Conservation (phyloP, 2,113 vertebrate genomes). For the Pteruthius melanotis region DNA sequence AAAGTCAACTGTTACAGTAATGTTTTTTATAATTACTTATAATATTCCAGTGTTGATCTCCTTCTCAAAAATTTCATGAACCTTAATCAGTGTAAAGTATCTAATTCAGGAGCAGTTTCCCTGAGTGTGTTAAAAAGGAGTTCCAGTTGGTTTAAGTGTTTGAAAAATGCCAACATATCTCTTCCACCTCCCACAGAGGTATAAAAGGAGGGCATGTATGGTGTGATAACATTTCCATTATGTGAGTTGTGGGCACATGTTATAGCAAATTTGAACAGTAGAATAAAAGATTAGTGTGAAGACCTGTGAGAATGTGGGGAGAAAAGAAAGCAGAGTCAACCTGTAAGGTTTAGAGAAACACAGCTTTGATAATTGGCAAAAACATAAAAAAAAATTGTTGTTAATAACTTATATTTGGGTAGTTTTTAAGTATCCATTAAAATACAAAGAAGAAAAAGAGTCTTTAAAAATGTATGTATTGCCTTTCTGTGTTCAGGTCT, state of each 20-base stretch:
- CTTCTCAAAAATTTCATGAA: not conserved
- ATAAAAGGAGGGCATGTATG: not conserved
- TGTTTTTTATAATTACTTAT: not conserved
- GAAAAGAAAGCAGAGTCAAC: not conserved
- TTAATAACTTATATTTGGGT: not conserved
- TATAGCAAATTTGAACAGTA: not conserved
- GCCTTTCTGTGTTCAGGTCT: slow-evolving; percentile 79
- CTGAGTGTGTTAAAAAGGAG: not conserved
- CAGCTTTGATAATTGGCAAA: not conserved
- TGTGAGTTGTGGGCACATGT: not conserved
- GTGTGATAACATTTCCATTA: not conserved
- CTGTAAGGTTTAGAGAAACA: not conserved
- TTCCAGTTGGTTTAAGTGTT: not conserved
- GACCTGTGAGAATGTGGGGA: not conserved
- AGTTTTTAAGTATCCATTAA: not conserved
- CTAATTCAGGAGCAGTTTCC: not conserved
- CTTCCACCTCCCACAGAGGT: not conserved
- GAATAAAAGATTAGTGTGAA: not conserved
- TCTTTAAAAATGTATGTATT: not conserved
- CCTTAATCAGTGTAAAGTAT: not conserved
- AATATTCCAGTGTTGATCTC: not conserved
- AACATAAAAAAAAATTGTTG: not conserved
- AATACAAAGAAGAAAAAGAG: not conserved
- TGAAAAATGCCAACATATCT: not conserved
- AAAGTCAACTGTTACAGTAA: not conserved